phyloP scores from a whole-genome alignment of 2,888 invertebrate genomes.

The Sminthurides aquaticus region DNA sequence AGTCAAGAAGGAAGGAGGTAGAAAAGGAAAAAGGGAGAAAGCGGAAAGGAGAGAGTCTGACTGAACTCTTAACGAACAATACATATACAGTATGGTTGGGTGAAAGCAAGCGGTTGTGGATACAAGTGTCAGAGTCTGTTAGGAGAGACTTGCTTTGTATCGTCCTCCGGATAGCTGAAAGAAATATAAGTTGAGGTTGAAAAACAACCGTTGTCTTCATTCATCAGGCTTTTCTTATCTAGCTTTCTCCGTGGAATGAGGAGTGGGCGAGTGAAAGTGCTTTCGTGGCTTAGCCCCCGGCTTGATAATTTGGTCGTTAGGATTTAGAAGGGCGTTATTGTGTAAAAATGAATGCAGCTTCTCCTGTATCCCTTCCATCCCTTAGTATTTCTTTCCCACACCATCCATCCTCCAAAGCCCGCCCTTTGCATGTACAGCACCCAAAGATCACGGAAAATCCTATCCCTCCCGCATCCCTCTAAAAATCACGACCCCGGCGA shows the following conservation, averaged over 20 bases:
- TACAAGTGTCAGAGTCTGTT: no score
- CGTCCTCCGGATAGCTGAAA: neutral
- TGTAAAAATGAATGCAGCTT: constrained; percentile 42
- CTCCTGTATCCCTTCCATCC: neutral
- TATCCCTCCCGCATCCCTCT: neutral
- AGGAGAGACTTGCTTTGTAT: neutral
- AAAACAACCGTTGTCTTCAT: constrained; percentile 46
- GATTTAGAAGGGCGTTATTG: constrained; percentile 44
- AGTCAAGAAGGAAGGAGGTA: no score
- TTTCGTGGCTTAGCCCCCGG: constrained; percentile 43
- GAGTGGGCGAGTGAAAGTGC: constrained; percentile 37
- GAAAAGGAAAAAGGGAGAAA: no score
- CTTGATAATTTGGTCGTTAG: constrained; percentile 46
- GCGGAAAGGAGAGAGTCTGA: no score
- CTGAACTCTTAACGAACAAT: no score
- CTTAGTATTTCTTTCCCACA: constrained; percentile 15
- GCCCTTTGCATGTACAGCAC: constrained; percentile 42
- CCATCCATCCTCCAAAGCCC: no score
- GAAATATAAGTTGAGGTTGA: constrained; percentile 28
- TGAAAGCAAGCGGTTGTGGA: no score
- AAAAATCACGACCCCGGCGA: no score
- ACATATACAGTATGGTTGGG: no score
- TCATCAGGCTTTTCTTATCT: constrained; percentile 46
- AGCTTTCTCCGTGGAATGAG: constrained; percentile 14
- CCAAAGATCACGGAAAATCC: constrained; percentile 11